Percentiles rank a stretch among this genome's conserved stretches.
Conservation (phyloP, 2,113 vertebrate genomes). For the Parotia lawesii region DNA sequence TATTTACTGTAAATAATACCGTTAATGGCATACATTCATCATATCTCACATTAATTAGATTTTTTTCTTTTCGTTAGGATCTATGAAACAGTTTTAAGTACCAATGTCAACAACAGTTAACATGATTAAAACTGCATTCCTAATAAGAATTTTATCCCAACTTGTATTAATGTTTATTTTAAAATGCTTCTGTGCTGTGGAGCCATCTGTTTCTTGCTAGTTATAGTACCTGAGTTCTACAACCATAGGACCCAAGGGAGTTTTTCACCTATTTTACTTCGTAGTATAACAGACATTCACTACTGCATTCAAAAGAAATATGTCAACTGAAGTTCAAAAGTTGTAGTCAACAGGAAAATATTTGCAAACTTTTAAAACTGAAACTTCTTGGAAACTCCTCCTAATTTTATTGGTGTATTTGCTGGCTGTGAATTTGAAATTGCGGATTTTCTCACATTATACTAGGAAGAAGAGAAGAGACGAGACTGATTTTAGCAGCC, state of each 20-base stretch:
- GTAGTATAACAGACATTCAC: constrained; percentile 33
- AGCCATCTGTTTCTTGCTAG: constrained; percentile 71
- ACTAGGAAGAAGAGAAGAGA: background rate
- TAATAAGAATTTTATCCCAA: constrained; percentile 70
- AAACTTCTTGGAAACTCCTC: background rate
- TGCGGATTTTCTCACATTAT: background rate
- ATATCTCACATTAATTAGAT: constrained; percentile 54
- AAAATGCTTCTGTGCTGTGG: constrained; percentile 64
- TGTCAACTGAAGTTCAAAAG: constrained; percentile 50
- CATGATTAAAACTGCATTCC: constrained; percentile 70
- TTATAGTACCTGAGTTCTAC: constrained; percentile 57
- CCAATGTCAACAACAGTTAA: constrained; percentile 72
- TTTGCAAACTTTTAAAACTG: constrained; percentile 39
- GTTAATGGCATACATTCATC: constrained; percentile 61
- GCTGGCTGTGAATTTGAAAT: background rate
- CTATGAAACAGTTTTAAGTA: constrained; percentile 64
- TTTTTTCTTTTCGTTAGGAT: constrained; percentile 46
- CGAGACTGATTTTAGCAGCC: background rate
- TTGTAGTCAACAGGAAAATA: background rate
- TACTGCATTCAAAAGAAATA: constrained; percentile 63
- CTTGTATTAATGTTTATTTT: constrained; percentile 75
- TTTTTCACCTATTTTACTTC: constrained; percentile 64
- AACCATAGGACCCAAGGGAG: constrained; percentile 60
- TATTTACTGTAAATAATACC: constrained; percentile 68
- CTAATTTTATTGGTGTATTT: background rate